Evolutionary conservation across 2,888 invertebrate genomes (phyloP), one percentile per base, ranked within the genome.

Genomic region (Acrobasis consociella): DNA sequence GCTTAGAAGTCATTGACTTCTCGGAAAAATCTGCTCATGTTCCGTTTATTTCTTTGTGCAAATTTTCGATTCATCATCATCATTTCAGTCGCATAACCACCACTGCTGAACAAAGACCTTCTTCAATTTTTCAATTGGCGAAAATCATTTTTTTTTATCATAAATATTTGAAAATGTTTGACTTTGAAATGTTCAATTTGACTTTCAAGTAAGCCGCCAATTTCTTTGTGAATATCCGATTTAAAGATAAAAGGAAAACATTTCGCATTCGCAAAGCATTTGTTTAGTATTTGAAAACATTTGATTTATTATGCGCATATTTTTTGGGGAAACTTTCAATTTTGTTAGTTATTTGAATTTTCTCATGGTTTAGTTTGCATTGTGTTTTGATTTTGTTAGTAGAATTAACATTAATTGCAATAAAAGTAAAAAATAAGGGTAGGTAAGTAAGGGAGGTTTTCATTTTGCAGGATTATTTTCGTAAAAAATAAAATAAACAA

Each of bases 1-100:
- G 69, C 81, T 81, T 85, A 68, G 74, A 76, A 82, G 89, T 89
- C 89, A 89, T 80, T 87, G 90, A 89, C 88, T 85, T 76, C 71
- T 67, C 64, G 37, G 53, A 49, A 53, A 51, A 61, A 38, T 56
- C 16, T 39, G 58, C 49, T 60, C 55, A 49, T 59, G 39, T 39
- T 17, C 22, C 31, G 5, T 0, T 31, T 31, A 5, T 31, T 31
- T 31, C 31, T 31, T 31, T 31, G 31, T 31, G 8, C 31, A 31
- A 31, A 31, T 31, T 31, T 31, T 8, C 31, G 31, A 31, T n/a
- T n/a, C n/a, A n/a, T n/a, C n/a, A n/a, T n/a, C n/a, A n/a, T n/a
- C n/a, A n/a, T n/a, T n/a, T n/a, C n/a, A n/a, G n/a, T n/a, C n/a
- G n/a, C n/a, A n/a, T n/a, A n/a, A n/a, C n/a, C n/a, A n/a, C n/a